Conservation (phyloP, 2,113 vertebrate genomes). For the Accipiter cooperii region DNA sequence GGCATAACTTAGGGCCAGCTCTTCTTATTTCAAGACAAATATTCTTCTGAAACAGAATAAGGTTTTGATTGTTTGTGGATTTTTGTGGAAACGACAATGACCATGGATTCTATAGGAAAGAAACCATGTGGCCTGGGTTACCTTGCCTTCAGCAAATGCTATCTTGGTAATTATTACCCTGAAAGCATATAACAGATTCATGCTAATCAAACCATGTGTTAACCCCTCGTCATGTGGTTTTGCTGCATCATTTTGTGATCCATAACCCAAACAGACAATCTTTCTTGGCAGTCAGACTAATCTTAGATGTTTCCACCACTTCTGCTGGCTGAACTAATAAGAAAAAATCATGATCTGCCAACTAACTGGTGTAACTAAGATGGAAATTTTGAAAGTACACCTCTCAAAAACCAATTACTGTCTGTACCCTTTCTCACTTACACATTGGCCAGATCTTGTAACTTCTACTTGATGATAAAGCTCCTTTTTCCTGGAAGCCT, state of each 20-base stretch:
- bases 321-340: not conserved
- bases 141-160: not conserved
- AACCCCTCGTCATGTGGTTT: not conserved
- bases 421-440: not conserved
- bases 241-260: not conserved
- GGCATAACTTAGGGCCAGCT: not conserved
- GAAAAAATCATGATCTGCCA: not conserved
- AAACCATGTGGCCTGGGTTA: not conserved
- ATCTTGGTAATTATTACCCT: not conserved
- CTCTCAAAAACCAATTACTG: not conserved
- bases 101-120: not conserved
- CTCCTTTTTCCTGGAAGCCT: not conserved
- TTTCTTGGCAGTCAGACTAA: not conserved
- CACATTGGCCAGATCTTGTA: not conserved
- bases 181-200: not conserved
- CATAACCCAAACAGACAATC: not conserved
- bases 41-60: not conserved
- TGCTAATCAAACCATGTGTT: not conserved
- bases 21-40: not conserved
- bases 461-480: not conserved
- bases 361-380: not conserved
- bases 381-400: not conserved
- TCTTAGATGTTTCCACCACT: not conserved
- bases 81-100: not conserved
- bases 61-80: not conserved